Evolutionary conservation across 2,797 vertebrate genomes (phyloP), one percentile per base, ranked within the genome.

Genomic region (Trichosurus vulpecula): DNA sequence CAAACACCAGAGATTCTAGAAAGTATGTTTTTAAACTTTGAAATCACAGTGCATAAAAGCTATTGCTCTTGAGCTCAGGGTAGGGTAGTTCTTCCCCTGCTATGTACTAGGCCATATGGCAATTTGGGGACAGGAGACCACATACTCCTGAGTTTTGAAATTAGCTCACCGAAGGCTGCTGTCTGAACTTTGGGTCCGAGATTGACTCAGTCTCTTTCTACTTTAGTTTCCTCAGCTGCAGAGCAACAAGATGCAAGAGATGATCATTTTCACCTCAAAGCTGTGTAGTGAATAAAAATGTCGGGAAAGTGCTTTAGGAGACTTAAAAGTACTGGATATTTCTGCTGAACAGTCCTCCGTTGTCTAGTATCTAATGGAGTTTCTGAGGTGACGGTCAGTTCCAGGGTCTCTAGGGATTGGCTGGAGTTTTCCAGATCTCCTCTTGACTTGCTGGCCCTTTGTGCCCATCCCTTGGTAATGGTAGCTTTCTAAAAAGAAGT

Each of bases 241-340:
- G 19, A 96, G 52, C 92, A 61, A 93, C 95, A 91, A 97, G 96
- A 97, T 98, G 81, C 94, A 95, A 52, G 58, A 92, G 61, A 30
- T 92, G 96, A 98, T 98, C 96, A 93, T 57, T 91, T 96, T 47
- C 74, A 97, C 96, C 96, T 97, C 31, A 2, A 96, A 96, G 93
- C 2, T 41, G 92, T 96, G 94, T 95, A 95, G 94, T 93, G 92
- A 97, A 93, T 61, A 95, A 96, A 94, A 96, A 91, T 91, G 93
- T 51, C 2, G 58, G 54, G 55, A 96, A 96, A 92, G 92, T 57
- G 89, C 96, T 97, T 97, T 97, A 95, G 91, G 98, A 98, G 96
- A 96, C 97, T 51, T 93, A 95, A 96, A 94, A 16, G 27, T 53
- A 31, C 52, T 9, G 74, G 14, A 25, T 54, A 11, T 9, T 19